Evolutionary conservation across 2,113 vertebrate species (phyloP), one percentile per base, ranked within the genome.

Genomic region (Hypocryptadius cinnamomeus): DNA sequence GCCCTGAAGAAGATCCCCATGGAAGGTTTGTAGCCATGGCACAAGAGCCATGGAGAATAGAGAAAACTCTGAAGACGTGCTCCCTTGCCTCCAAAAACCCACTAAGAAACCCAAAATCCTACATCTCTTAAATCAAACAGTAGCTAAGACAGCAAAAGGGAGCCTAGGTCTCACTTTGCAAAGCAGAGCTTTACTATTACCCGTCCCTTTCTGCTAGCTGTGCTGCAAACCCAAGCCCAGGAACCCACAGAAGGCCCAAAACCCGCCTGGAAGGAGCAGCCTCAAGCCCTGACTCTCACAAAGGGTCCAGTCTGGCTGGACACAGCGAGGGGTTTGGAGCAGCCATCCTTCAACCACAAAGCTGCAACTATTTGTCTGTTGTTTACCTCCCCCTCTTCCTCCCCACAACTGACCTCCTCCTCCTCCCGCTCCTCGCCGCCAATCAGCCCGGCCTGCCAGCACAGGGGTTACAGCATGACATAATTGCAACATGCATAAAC

Each of bases 401-500:
- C 89, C 78, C 59, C 81, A 78, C 37, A 39, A 76, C 83, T 80
- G 92, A 92, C 95, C 91, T 88, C 74, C 87, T 92, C 92, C 54
- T 79, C 68, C 78, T 82, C 51, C 50, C 3, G 13, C 70, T 91
- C 70, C 91, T 93, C 54, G 21, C 92, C 39, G 17, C 95, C 92
- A 70, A 68, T 92, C 95, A 92, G 93, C 95, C 61, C 8, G 57
- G 92, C 80, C 96, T 97, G 97, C 96, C 96, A 88, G 95, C 80
- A 68, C 3, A 77, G 92, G 79, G 96, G 96, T 97, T 89, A 90
- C 97, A 97, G 92, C 96, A 98, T 97, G 97, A 97, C 97, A 97
- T 97, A 98, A 98, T 96, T 97, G 97, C 96, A 94, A 97, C 95
- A 91, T 85, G 95, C 94, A 91, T 97, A 98, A 98, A 98, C 97